Percentiles rank a stretch among this genome's conserved stretches.
phyloP scores from a whole-genome alignment of 2,113 vertebrate genomes.

The Loxodonta africana region DNA sequence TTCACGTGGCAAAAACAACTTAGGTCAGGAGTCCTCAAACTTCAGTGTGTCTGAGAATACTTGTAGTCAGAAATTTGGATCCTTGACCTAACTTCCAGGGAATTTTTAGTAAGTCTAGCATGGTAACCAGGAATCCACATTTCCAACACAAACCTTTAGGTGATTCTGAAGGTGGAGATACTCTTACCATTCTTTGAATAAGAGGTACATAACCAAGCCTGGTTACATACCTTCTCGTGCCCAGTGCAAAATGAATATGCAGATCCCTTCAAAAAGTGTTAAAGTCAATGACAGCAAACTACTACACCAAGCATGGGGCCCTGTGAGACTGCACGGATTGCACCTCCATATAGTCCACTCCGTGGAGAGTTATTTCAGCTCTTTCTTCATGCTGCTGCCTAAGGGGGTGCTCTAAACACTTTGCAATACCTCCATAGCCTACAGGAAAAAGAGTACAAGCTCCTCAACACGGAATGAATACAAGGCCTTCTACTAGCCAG shows the following conservation, averaged over 20 bases:
- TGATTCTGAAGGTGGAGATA: constrained; percentile 9
- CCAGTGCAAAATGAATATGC: not conserved
- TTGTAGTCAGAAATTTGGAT: not conserved
- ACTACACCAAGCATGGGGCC: not conserved
- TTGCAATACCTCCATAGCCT: not conserved
- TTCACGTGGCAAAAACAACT: not conserved
- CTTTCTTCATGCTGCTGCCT: not conserved
- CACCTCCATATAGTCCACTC: not conserved
- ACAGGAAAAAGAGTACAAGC: not conserved
- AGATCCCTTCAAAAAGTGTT: not conserved
- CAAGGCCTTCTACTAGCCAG: not conserved
- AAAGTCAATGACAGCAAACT: not conserved
- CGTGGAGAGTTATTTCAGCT: not conserved
- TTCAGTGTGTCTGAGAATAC: not conserved
- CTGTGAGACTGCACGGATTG: too few species aligned
- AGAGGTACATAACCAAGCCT: not conserved
- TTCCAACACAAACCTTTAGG: not conserved
- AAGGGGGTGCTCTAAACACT: not conserved
- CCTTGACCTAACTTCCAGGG: not conserved
- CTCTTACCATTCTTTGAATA: not conserved
- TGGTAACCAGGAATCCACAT: not conserved
- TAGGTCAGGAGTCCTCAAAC: not conserved
- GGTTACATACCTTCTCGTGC: not conserved
- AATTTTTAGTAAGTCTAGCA: not conserved
- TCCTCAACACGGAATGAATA: not conserved